Evolutionary conservation across 2,113 vertebrate species (phyloP), one percentile per base, ranked within the genome.

Genomic region (Rhinolophus ferrumequinum): DNA sequence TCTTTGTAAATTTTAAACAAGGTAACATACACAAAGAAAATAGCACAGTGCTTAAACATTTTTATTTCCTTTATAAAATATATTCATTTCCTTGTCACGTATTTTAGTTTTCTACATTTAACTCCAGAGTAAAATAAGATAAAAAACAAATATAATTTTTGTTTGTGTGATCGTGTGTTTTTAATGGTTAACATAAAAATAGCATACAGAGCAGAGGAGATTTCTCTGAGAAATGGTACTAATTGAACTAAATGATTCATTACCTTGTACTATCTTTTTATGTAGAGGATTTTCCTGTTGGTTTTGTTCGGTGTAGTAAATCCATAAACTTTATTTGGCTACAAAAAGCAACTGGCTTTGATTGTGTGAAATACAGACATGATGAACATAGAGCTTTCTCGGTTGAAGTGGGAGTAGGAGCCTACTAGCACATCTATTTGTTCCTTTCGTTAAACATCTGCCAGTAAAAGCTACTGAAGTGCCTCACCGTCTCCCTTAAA

Each of bases 291-390:
- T 94, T 50, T 85, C 19, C 26, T 88, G n/a, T 28, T 72, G 22
- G 7, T 95, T 92, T 88, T 88, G 50, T 90, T 93, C 75, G 58
- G n/a, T 80, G 30, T 30, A 38, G 12, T 69, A 86, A 67, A 94
- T 87, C n/a, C 28, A 38, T 7, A 91, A 79, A 83, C 76, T 33
- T 94, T 62, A 18, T 24, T 54, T 76, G 26, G 44, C 44, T 66
- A 26, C 4, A 88, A 80, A 89, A 24, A 70, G 4, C 14, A 90
- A 85, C 33, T 50, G n/a, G 13, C 8, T 89, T 75, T 75, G 8
- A 35, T 52, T 64, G 11, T 33, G 26, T 62, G 15, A 47, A 76
- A 81, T 18, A 15, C 4, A 62, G n/a, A 70, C 6, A 16, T 33
- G 41, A n/a, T 56, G 18, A 70, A 58, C 21, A 33, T 30, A 19